Base-by-base conservation (phyloP, 2,797 vertebrate species). In the Poecilia picta region DNA sequence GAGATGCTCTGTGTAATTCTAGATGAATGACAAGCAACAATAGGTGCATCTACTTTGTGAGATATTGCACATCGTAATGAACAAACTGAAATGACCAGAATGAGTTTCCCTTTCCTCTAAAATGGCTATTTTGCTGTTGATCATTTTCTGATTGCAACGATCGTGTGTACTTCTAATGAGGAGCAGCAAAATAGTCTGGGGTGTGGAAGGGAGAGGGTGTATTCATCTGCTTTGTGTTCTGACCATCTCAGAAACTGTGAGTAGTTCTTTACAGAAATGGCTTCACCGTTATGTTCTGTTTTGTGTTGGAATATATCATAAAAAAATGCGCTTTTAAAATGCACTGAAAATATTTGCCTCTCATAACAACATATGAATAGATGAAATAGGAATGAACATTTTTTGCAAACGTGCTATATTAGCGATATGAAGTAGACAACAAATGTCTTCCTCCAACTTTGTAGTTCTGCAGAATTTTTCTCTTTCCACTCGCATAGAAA, bases 1-100 rank as follows among this genome's bases (percentile, higher is more conserved):
- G 68, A 83, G 53, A 73, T 25, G 59, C 74, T 81, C 72, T 74
- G 33, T 83, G 62, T 78, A 74, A 76, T 73, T 33, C 18, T 72
- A 75, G 49, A 86, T 62, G 43, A 66, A 76, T 81, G 81, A 82
- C 74, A 79, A 53, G 51, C 23, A 53, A 53, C 8, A 25, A 25
- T 53, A 53, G 36, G 64, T 39, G 18, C 10, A 68, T 39, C 20
- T 41, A 11, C 41, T 68, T 41, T 68, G 64, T 39, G 36, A 68
- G 36, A 41, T 41, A 11, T 39, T 23, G 39, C 6, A 64, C 36
- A 68, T 68, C 18, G 10, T 66, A 68, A 68, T 12, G 64, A 41
- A 25, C 36, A 66, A 66, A 66, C 31, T 20, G 62, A 39, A 66
- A 39, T 20, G 23, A 41, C 36, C 4, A 68, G 36, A 25, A 25